These are phyloP conservation scores for Tridacna gigas DNA, from an alignment of 2,888 invertebrate genomes.

Conservation along the genomic window DNA sequence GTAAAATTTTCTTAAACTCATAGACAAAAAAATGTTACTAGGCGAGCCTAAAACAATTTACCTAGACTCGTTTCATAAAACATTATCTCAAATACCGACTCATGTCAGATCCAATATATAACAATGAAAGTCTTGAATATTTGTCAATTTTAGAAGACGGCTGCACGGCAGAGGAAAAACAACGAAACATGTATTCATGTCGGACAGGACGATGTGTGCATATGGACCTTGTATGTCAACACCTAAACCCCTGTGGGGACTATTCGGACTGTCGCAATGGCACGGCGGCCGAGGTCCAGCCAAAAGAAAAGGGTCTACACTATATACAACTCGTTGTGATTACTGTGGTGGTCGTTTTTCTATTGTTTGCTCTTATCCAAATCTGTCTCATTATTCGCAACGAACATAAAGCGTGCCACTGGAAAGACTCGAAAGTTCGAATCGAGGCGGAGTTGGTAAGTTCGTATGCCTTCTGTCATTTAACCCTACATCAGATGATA, in stretches of 20 bases:
- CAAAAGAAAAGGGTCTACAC: constrained; percentile 18
- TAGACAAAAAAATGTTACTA: too few species aligned
- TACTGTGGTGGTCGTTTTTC: constrained; percentile 39
- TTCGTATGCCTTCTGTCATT: not conserved
- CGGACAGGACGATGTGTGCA: constrained; percentile 51
- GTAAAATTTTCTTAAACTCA: too few species aligned
- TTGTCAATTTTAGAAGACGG: constrained; percentile 29
- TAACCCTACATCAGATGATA: too few species aligned
- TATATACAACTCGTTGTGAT: constrained; percentile 40
- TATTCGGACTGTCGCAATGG: constrained; percentile 38
- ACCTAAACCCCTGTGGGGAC: constrained; percentile 57
- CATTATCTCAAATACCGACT: too few species aligned
- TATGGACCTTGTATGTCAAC: constrained; percentile 39
- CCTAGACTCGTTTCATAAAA: too few species aligned
- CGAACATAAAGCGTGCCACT: constrained; percentile 26
- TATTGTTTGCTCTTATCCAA: constrained; percentile 50
- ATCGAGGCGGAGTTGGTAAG: constrained; percentile 46
- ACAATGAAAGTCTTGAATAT: too few species aligned
- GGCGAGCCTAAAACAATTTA: too few species aligned
- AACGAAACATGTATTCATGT: constrained; percentile 49
- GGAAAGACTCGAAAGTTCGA: constrained; percentile 23
- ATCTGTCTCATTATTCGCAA: constrained; percentile 40
- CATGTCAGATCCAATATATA: too few species aligned
- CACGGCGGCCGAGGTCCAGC: not conserved
- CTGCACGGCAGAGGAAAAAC: constrained; percentile 34